Evolutionary conservation across 2,113 vertebrate species (phyloP).

Genomic region (Solea solea): DNA sequence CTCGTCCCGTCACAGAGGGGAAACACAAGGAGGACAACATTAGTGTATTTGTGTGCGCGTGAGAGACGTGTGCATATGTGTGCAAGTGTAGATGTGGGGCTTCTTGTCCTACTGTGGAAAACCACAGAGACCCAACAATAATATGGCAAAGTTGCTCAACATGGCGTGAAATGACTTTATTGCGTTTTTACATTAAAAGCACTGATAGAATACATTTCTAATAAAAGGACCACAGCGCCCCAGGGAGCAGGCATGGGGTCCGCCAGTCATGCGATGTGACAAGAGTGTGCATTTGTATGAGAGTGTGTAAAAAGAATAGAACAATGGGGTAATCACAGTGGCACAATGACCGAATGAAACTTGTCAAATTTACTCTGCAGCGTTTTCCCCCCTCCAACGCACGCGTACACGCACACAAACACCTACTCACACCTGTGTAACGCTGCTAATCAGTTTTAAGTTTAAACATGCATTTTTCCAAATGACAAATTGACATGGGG

Average conservation of each 20-base stretch:
- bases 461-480: conserved; percentile 9
- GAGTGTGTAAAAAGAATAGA: conserved; percentile 29
- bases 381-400: not conserved
- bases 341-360: conserved; percentile 60
- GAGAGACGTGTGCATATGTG: conserved; percentile 3
- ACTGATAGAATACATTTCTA: conserved; percentile 81
- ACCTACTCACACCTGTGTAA: conserved; percentile 2
- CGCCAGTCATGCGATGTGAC: conserved; percentile 69
- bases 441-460: conserved; percentile 35
- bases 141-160: conserved; percentile 82
- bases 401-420: no score
- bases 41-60: conserved; percentile 27
- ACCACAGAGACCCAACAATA: conserved; percentile 77
- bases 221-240: conserved; percentile 74
- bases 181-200: conserved; percentile 83
- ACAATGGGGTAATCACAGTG: conserved; percentile 63
- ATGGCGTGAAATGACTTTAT: conserved; percentile 85
- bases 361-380: conserved; percentile 35
- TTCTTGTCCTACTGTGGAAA: conserved; percentile 49
- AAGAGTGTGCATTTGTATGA: conserved; percentile 26
- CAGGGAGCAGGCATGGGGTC: conserved; percentile 71
- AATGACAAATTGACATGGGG: conserved; percentile 19
- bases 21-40: conserved; percentile 37
- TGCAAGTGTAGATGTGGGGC: conserved; percentile 24
- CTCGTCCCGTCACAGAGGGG: conserved; percentile 47